These are phyloP conservation scores for Crenichthys baileyi DNA, from an alignment of 2,797 vertebrate species.

Conservation along the genomic window DNA sequence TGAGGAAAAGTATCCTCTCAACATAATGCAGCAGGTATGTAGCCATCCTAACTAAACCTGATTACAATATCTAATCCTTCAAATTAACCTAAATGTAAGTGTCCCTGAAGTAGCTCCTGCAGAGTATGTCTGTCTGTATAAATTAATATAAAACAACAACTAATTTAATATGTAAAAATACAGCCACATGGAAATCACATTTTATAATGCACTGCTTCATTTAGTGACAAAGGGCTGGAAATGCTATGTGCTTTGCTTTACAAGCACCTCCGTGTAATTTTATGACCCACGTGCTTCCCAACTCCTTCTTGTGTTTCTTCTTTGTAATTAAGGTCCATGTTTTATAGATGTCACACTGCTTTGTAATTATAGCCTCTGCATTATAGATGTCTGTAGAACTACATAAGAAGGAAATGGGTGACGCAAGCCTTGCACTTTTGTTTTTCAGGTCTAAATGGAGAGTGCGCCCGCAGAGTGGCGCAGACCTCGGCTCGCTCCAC, in stretches of 20 bases:
- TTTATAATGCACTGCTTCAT: background rate
- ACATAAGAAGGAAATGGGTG: background rate
- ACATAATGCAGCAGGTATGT: background rate
- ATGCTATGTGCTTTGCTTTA: conserved; percentile 3
- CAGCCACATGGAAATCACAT: conserved; percentile 3
- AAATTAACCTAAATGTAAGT: background rate
- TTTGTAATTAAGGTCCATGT: conserved; percentile 51
- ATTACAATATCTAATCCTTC: background rate
- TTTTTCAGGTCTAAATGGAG: conserved; percentile 49
- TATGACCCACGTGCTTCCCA: conserved; percentile 18
- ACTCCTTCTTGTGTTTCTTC: conserved; percentile 16
- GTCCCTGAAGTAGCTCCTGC: conserved; percentile 15
- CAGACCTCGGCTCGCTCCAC: conserved; percentile 17
- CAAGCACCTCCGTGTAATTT: conserved; percentile 19
- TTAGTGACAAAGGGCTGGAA: background rate
- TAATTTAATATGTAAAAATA: conserved; percentile 33
- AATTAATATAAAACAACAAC: background rate
- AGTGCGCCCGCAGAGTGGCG: conserved; percentile 14
- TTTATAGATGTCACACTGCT: conserved; percentile 51
- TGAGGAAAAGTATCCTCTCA: too few relatives aligned
- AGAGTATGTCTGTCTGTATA: conserved; percentile 14
- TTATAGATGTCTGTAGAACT: conserved; percentile 39
- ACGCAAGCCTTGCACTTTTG: conserved; percentile 31
- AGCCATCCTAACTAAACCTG: background rate
- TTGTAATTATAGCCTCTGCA: conserved; percentile 51